Base-by-base conservation (phyloP, 2,888 invertebrate genomes). In the Drosophila emarginata region DNA sequence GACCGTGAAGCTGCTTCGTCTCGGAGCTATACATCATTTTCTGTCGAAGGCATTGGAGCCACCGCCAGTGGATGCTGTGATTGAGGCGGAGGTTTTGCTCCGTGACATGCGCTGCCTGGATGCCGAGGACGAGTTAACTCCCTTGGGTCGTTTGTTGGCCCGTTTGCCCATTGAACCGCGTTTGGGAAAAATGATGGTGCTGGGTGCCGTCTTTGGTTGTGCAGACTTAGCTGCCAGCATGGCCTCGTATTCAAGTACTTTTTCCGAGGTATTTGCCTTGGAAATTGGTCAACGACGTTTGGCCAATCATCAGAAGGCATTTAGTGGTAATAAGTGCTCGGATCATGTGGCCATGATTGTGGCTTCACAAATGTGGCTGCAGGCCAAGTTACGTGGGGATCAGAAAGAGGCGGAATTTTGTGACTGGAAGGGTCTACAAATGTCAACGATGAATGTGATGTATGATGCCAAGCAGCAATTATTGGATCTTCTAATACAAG, bases 331-430 rank as follows among this genome's bases (percentile, higher is more conserved):
- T 61, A 93, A 97, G 54, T 96, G 95, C 87, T 98, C 98, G 4
- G 99, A 99, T 92, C 99, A 99, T 90, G 95, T 99, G 14, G 98
- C 99, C 4, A 95, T 98, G 95, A 93, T 99, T 23, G 96, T 97
- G 79, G 98, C 97, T 7, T 97, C 96, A 89, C 97, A 98, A 92
- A 92, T 95, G 91, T 96, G 96, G 96, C 95, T 95, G 78, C 93
- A 93, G 70, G 95, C 95, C 36, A 92, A 94, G 61, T 89, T 93
- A 2, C 94, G 94, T 21, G 95, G 96, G 0, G 95, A 96, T 67
- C 94, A 95, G 0, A 95, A 95, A 0, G 98, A 98, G 90, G 91
- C 94, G 52, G 92, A 94, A 28, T 99, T 98, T 93, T 99, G 99
- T 92, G 98, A 98, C 66, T 95, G 95, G 91, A 98, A 98, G 89